Conservation (phyloP, 2,113 vertebrate genomes). For the Aptenodytes patagonicus region DNA sequence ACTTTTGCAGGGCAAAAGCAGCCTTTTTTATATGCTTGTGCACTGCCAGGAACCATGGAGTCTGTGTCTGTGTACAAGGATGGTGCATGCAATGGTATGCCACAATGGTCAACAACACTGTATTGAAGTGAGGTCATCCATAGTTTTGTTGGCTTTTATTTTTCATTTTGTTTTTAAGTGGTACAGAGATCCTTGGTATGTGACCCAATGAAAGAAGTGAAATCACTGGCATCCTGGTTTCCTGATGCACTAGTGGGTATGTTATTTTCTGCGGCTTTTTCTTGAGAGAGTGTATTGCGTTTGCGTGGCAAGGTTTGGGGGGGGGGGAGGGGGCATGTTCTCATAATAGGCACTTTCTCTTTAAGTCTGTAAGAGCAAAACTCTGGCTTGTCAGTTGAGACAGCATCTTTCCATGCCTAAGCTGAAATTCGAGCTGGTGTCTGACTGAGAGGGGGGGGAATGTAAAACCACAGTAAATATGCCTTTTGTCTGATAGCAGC, state of each 20-base stretch:
- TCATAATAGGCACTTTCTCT: background rate
- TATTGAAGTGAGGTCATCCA: background rate
- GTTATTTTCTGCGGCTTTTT: background rate
- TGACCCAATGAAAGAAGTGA: background rate
- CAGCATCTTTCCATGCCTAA: background rate
- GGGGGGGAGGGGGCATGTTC: background rate
- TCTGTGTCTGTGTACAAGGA: background rate
- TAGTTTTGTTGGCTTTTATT: background rate
- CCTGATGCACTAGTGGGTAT: background rate
- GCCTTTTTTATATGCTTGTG: background rate
- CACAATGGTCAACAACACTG: background rate
- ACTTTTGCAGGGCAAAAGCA: background rate
- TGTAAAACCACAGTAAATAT: background rate
- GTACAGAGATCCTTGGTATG: background rate
- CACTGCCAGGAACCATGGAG: background rate
- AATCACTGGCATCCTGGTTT: background rate
- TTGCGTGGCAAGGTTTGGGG: no score
- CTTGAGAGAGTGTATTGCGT: background rate
- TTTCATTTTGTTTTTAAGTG: background rate
- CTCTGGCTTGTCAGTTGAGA: background rate
- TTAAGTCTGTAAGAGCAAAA: background rate
- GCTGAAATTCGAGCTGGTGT: background rate
- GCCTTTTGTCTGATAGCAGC: background rate
- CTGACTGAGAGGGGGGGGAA: background rate
- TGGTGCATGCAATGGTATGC: background rate